Base-by-base conservation (phyloP, 2,113 vertebrate species). In the Cololabis saira region DNA sequence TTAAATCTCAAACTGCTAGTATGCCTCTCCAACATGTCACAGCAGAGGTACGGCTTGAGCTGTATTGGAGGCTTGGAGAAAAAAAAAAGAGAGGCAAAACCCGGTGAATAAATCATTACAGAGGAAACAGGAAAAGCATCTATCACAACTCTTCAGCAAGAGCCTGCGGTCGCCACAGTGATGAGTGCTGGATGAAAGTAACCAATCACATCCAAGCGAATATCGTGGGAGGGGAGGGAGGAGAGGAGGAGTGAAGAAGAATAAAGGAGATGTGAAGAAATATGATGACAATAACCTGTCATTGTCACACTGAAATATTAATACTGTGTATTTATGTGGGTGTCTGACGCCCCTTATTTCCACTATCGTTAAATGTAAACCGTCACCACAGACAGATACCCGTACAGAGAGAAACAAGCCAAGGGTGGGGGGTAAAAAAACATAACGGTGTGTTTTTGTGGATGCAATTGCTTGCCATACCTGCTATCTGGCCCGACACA, bases 401-500 rank as follows among this genome's bases (percentile, higher is more conserved):
- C 13, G n/a, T 7, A 45, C 15, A 7, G 15, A n/a, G 43, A 16
- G 16, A 45, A 16, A 52, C 19, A 24, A 8, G 40, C 15, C 27
- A 12, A 7, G 1, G 7, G 21, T 15, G 19, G 1, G 17, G n/a
- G 7, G 54, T 41, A 45, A 16, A 2, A 4, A 56, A 15, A 41
- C 27, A 14, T 16, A 21, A 12, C 6, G 37, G 12, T 17, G 16
- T 19, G 54, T 63, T 64, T 58, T 42, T 14, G 2, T 16, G 19
- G 12, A 21, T 61, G 40, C 16, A 1, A 17, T 16, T 19, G 0
- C 18, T 1, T 61, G 37, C 53, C 57, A 80, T 87, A 90, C 90
- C 90, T 90, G 89, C 85, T 69, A 83, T 85, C 82, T 90, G 88
- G 66, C 84, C 85, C 5, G 84, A 89, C 52, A 86, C 84, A 74